Conservation (phyloP, 2,888 invertebrate species). For the Yponomeuta evonymella region DNA sequence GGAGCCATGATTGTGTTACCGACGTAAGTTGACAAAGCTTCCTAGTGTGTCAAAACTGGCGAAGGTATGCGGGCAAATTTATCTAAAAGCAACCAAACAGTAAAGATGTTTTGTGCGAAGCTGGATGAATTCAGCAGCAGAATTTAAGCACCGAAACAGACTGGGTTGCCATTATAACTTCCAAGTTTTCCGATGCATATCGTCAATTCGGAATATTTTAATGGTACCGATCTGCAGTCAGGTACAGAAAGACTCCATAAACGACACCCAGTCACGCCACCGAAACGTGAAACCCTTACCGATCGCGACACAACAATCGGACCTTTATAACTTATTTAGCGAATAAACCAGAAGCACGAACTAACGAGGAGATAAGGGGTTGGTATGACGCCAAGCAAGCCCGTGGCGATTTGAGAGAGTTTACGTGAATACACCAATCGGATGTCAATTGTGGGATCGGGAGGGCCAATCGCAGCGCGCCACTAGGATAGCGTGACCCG, state of each 20-base stretch:
- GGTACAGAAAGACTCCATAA: constrained; percentile 61
- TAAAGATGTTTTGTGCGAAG: neutral
- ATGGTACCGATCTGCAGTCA: constrained; percentile 62
- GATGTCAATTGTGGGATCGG: constrained; percentile 59
- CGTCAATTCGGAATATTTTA: constrained; percentile 51
- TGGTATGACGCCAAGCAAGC: constrained; percentile 64
- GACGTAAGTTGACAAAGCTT: constrained; percentile 1
- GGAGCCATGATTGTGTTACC: neutral
- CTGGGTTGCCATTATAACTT: constrained; percentile 11
- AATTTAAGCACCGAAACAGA: constrained; percentile 8
- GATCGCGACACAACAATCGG: constrained; percentile 51
- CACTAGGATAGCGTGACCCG: constrained; percentile 74
- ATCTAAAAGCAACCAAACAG: constrained; percentile 1
- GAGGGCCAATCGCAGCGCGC: constrained; percentile 23
- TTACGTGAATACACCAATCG: constrained; percentile 55
- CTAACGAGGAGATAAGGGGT: constrained; percentile 65
- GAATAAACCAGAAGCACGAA: constrained; percentile 60
- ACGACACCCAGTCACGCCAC: constrained; percentile 74
- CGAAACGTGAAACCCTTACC: constrained; percentile 58
- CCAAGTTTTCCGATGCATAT: constrained; percentile 11
- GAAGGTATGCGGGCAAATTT: constrained; percentile 12
- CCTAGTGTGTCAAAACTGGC: constrained; percentile 4
- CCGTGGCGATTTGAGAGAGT: constrained; percentile 54
- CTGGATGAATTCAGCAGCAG: neutral
- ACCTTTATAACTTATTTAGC: constrained; percentile 73